Percentiles rank a stretch among this genome's conserved stretches.
phyloP scores from a whole-genome alignment of 2,113 vertebrate species.

The Genyomyrus donnyi region DNA sequence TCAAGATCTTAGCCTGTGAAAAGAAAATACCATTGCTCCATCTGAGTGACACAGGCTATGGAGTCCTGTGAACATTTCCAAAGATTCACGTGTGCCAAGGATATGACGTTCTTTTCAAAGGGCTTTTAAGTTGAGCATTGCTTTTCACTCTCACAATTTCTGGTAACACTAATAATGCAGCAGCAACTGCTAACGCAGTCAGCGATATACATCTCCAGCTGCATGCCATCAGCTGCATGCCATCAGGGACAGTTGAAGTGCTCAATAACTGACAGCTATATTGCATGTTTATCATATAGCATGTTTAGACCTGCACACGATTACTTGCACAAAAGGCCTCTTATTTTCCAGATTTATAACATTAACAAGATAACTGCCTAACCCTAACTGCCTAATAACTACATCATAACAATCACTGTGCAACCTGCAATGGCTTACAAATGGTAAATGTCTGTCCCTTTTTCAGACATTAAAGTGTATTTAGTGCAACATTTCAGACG shows the following conservation, averaged over 20 bases:
- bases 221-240: not conserved
- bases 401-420: not conserved
- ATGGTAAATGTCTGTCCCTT: not conserved
- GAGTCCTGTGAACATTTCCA: not conserved
- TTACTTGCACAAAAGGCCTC: not conserved
- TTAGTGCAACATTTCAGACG: not conserved
- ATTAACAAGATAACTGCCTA: not conserved
- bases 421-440: not conserved
- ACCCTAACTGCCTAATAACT: not conserved
- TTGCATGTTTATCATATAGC: not conserved
- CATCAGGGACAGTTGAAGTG: not conserved
- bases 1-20: not conserved
- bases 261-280: not conserved
- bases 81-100: not conserved
- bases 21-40: not conserved
- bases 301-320: not conserved
- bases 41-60: not conserved
- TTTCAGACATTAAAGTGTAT: not conserved
- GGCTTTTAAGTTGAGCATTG: not conserved
- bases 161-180: not conserved
- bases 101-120: not conserved
- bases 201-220: not conserved
- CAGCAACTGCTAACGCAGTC: not conserved
- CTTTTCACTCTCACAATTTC: not conserved
- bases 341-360: not conserved